Conservation (phyloP, 2,113 vertebrate genomes). For the Strix uralensis region DNA sequence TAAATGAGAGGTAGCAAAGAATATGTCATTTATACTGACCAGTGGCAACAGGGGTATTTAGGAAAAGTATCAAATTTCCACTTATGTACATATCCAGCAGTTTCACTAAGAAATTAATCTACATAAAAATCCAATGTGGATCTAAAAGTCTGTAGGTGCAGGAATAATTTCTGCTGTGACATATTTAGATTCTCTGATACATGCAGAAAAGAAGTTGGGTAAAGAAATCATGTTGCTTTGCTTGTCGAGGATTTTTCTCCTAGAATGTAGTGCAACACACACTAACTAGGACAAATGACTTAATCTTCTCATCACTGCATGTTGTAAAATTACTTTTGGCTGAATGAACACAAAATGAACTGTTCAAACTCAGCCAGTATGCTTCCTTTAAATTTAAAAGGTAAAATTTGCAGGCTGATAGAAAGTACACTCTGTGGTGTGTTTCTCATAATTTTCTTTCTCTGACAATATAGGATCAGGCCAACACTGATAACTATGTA, state of each 20-base stretch:
- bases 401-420: background rate
- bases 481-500: background rate
- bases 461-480: background rate
- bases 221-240: background rate
- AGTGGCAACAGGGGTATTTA: background rate
- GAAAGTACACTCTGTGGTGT: background rate
- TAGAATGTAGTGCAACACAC: background rate
- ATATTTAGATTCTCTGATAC: background rate
- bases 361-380: background rate
- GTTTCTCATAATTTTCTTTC: background rate
- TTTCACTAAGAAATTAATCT: background rate
- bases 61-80: background rate
- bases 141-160: background rate
- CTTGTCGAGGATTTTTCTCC: background rate
- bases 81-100: background rate
- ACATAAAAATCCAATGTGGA: background rate
- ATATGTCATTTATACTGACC: background rate
- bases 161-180: background rate
- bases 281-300: background rate
- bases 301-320: background rate
- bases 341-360: background rate
- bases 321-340: background rate
- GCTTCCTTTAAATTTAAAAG: background rate
- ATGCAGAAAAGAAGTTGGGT: background rate
- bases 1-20: background rate